Base-by-base conservation (phyloP, 2,113 vertebrate species). In the Pao palembangensis region DNA sequence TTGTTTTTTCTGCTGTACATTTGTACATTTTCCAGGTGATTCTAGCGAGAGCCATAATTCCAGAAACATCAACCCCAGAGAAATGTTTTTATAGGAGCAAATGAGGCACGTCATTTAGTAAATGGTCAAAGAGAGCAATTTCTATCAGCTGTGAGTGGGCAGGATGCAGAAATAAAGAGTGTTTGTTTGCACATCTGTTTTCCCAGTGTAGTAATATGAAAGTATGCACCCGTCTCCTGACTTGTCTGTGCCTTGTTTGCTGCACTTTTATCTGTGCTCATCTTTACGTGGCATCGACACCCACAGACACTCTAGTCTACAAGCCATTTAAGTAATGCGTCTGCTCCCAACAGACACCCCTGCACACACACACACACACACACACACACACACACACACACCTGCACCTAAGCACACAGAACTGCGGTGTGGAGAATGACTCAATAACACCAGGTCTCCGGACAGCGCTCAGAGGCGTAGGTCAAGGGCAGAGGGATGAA, bases 41-140 rank as follows among this genome's bases (percentile, higher is more conserved):
- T 52, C 58, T 38, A 60, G 31, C 28, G 51, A 66, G 58, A 71
- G 59, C 28, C 18, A 38, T 57, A 69, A 75, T 70, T 61, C 70
- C 0, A 5, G 6, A 42, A 61, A 21, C 48, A 64, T 63, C 38
- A 23, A 16, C 51, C 11, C 48, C 25, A 23, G 34, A 44, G 25
- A 61, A 53, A 41, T 44, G 31, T 48, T 55, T 66, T 55, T 20
- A 46, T 54, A 53, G 31, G 10, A 38, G 34, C 34, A 61, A 19
- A 57, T 46, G 13, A 67, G 57, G 49, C 41, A 48, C 12, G 47
- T 25, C 1, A 7, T 20, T 44, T 13, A 14, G 15, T 25, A 28
- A 64, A 64, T 34, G 48, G 38, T 54, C 17, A 38, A 25, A 63
- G 46, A 67, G 61, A 59, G 25, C 46, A n/a, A 28, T 18, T 43